phyloP scores from a whole-genome alignment of 2,113 vertebrate species.

The Phycodurus eques region DNA sequence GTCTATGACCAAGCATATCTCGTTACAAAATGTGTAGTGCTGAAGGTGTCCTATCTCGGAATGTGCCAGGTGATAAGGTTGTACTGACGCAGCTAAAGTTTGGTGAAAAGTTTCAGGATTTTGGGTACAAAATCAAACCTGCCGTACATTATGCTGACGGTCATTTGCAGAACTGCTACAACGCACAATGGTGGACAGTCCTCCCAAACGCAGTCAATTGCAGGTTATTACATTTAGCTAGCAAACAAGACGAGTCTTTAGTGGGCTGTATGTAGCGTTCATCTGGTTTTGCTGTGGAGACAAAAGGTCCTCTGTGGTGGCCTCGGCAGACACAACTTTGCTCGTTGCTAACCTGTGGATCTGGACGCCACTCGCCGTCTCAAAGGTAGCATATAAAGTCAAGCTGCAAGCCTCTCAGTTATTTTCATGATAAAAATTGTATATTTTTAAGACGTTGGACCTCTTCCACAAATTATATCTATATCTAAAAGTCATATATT shows the following conservation, averaged over 20 bases:
- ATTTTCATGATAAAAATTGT: no score
- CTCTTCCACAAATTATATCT: no score
- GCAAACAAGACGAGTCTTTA: slow-evolving; percentile 60
- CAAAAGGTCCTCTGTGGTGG: slow-evolving; percentile 80
- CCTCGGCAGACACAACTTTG: slow-evolving; percentile 82
- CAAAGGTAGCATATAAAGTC: background rate
- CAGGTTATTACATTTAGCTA: slow-evolving; percentile 60
- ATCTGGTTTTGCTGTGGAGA: slow-evolving; percentile 88
- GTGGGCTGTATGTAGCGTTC: slow-evolving; percentile 74
- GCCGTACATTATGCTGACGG: slow-evolving; percentile 21
- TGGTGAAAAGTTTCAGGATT: background rate
- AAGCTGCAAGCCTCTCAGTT: slow-evolving; percentile 14
- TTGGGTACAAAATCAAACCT: background rate
- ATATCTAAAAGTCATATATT: background rate
- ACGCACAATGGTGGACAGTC: slow-evolving; percentile 34
- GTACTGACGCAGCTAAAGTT: background rate
- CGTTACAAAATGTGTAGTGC: no score
- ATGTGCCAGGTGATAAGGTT: background rate
- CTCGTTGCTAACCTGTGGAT: slow-evolving; percentile 76
- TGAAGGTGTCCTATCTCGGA: background rate
- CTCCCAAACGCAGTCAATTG: slow-evolving; percentile 47
- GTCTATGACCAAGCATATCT: no score
- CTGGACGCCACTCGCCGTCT: slow-evolving; percentile 35
- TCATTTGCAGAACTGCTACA: slow-evolving; percentile 34
- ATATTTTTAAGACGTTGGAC: no score